Evolutionary conservation across 2,888 invertebrate genomes (phyloP), one percentile per base, ranked within the genome.

Genomic region (Drosophila falleni): DNA sequence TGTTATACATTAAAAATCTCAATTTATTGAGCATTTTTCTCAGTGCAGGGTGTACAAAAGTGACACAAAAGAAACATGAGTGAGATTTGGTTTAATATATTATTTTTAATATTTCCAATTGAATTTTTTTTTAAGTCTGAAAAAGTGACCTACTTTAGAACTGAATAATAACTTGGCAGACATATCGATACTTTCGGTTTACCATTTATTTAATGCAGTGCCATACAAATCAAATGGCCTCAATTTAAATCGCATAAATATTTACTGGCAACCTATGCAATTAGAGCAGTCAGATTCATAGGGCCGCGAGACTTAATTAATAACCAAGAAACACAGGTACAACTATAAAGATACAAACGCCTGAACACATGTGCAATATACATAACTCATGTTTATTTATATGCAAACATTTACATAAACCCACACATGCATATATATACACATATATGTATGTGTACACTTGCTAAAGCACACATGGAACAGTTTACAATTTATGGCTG

Each of bases 311-410:
- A 33, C 64, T 67, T 68, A 81, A 86, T 82, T 82, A 86, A 82
- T 82, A 74, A 64, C 60, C 37, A 37, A 26, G 29, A 61, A 74
- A 67, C 15, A 56, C 69, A 77, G 56, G 71, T 63, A 60, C 19
- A 19, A 19, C 19, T 19, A 19, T 19, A 19, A 1, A 19, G 19
- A 19, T 54, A 70, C 63, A 78, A 78, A 69, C 55, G 41, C 39
- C 29, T 10, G 49, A 53, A 58, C 46, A 74, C 49, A 64, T 1
- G 29, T 29, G 8, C 29, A 8, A 8, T 71, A 60, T 62, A 66
- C 44, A 50, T 31, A 51, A 6, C 39, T 59, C 79, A 78, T 84
- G 71, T 73, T 70, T 84, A 82, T 87, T 84, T 64, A 81, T 78
- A 70, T 58, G 53, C 53, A 26, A 33, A 42, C 26, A 44, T 13